Evolutionary conservation across 2,797 vertebrate genomes (phyloP).

Genomic region (Falco berigora): DNA sequence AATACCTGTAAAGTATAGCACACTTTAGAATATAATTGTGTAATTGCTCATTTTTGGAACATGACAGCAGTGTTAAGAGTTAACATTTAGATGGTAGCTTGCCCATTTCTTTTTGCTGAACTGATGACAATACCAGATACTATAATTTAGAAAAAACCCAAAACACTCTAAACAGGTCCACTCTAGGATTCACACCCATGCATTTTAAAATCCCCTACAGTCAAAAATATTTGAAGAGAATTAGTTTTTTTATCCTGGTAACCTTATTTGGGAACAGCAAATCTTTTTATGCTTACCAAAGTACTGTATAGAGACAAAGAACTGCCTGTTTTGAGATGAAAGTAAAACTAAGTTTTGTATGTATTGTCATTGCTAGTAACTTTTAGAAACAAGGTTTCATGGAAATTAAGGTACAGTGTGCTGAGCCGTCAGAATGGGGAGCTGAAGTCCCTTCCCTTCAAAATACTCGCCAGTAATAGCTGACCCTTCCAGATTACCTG

Average conservation of each 20-base stretch:
- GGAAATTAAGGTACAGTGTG: background rate
- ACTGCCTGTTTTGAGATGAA: background rate
- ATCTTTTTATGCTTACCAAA: background rate
- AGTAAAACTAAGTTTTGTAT: background rate
- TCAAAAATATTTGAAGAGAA: background rate
- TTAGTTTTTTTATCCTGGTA: background rate
- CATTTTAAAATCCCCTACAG: background rate
- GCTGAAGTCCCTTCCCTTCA: background rate
- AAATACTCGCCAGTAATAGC: background rate
- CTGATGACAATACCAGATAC: background rate
- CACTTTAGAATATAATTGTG: background rate
- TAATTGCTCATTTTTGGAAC: background rate
- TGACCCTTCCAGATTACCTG: background rate
- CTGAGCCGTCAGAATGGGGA: background rate
- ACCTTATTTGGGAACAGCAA: background rate
- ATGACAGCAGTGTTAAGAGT: background rate
- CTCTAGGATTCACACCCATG: background rate
- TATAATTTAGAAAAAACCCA: background rate
- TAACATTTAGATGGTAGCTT: background rate
- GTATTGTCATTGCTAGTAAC: background rate
- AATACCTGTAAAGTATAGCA: conserved; percentile 15
- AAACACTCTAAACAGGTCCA: background rate
- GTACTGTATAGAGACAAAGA: background rate
- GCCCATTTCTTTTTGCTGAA: background rate
- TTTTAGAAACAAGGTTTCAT: background rate